Conservation (phyloP, 2,113 vertebrate genomes). For the Campylomormyrus tamandua region DNA sequence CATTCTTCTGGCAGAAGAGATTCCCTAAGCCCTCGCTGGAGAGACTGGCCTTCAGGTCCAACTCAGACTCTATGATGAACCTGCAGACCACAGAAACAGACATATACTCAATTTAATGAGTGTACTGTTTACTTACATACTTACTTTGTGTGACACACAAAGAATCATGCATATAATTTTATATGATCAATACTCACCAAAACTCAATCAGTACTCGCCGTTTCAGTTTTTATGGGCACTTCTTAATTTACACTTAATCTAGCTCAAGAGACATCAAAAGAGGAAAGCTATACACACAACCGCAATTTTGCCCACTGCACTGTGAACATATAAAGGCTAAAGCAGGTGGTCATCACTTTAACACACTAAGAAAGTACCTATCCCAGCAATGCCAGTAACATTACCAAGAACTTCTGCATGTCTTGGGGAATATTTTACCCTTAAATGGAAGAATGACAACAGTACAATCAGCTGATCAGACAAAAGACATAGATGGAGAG, state of each 20-base stretch:
- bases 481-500: background rate
- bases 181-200: background rate
- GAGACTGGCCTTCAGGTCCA: background rate
- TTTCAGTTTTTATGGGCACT: background rate
- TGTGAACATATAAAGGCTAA: background rate
- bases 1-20: background rate
- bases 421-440: background rate
- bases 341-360: background rate
- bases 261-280: background rate
- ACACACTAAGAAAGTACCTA: background rate
- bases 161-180: background rate
- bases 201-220: background rate
- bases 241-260: background rate
- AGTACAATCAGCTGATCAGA: background rate
- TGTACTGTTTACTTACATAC: background rate
- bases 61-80: background rate
- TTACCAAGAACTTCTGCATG: background rate
- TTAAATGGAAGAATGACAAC: background rate
- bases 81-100: background rate
- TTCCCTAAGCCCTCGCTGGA: background rate
- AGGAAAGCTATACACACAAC: background rate
- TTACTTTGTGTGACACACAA: background rate
- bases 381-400: background rate
- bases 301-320: background rate
- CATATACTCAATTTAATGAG: background rate